These are phyloP conservation scores for Cheilosia impressa DNA, from an alignment of 2,888 invertebrate genomes.

Conservation along the genomic window DNA sequence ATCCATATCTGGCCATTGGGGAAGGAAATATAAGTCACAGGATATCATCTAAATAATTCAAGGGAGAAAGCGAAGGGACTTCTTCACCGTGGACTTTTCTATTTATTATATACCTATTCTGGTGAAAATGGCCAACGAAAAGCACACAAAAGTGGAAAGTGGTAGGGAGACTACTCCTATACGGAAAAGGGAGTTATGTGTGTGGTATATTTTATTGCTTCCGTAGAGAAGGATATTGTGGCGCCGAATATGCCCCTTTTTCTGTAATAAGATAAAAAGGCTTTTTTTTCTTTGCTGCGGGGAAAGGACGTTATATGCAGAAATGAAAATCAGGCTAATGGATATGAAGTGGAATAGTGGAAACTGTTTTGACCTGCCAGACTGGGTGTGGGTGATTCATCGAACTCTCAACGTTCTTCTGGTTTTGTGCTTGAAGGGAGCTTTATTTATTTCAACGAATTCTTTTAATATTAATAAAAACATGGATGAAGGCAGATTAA, in stretches of 20 bases:
- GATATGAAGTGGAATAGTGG: conserved; percentile 37
- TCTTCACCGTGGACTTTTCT: conserved; percentile 17
- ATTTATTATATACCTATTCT: background rate
- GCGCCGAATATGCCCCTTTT: conserved; percentile 46
- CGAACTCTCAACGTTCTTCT: background rate
- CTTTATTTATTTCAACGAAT: background rate
- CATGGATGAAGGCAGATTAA: background rate
- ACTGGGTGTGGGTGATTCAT: conserved; percentile 55
- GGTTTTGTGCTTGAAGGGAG: background rate
- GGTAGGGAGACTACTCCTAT: background rate
- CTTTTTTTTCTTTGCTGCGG: background rate
- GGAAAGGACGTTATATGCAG: conserved; percentile 40
- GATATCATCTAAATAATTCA: conserved; percentile 71
- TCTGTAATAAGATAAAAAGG: conserved; percentile 45
- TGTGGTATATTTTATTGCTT: conserved; percentile 67
- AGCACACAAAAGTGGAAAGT: background rate
- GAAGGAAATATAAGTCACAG: conserved; percentile 64
- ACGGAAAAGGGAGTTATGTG: background rate
- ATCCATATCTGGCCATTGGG: background rate
- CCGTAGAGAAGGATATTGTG: conserved; percentile 42
- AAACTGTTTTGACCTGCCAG: conserved; percentile 16
- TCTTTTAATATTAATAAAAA: background rate
- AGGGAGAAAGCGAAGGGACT: conserved; percentile 66
- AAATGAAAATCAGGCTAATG: conserved; percentile 66
- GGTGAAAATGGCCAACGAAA: conserved; percentile 28